Evolutionary conservation across 2,888 invertebrate species (phyloP).

Genomic region (Parnassius mnemosyne): DNA sequence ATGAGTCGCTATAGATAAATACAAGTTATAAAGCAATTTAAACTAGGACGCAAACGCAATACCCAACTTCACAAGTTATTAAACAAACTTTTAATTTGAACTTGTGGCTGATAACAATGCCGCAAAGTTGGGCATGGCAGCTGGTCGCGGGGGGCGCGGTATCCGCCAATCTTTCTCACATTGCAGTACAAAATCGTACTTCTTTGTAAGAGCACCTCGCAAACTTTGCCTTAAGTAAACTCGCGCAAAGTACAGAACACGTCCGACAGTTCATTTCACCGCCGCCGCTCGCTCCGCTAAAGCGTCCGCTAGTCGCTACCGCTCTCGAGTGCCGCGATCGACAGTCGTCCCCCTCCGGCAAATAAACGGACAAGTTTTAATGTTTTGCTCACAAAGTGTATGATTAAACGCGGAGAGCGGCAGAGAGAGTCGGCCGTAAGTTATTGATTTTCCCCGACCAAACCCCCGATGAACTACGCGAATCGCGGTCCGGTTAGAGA

Average conservation of each 20-base stretch:
- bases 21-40: constrained; percentile 43
- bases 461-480: constrained; percentile 73
- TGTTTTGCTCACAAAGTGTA: constrained; percentile 81
- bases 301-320: constrained; percentile 41
- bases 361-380: constrained; percentile 81
- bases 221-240: constrained; percentile 76
- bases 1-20: not conserved
- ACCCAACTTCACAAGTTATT: constrained; percentile 56
- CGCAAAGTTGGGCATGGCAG: constrained; percentile 60
- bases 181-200: constrained; percentile 74
- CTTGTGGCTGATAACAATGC: constrained; percentile 68
- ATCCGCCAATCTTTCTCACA: constrained; percentile 67
- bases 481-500: constrained; percentile 60
- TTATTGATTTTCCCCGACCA: constrained; percentile 80
- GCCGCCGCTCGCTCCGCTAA: constrained; percentile 43
- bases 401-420: constrained; percentile 81
- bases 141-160: constrained; percentile 50
- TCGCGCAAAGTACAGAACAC: constrained; percentile 50
- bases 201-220: constrained; percentile 76
- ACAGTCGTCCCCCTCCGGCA: constrained; percentile 68
- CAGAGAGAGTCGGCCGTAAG: constrained; percentile 80
- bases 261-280: constrained; percentile 29
- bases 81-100: constrained; percentile 71
- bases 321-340: constrained; percentile 40
- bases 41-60: constrained; percentile 44